These are phyloP conservation scores for Alectura lathami DNA, from an alignment of 2,113 vertebrate genomes.

Conservation along the genomic window DNA sequence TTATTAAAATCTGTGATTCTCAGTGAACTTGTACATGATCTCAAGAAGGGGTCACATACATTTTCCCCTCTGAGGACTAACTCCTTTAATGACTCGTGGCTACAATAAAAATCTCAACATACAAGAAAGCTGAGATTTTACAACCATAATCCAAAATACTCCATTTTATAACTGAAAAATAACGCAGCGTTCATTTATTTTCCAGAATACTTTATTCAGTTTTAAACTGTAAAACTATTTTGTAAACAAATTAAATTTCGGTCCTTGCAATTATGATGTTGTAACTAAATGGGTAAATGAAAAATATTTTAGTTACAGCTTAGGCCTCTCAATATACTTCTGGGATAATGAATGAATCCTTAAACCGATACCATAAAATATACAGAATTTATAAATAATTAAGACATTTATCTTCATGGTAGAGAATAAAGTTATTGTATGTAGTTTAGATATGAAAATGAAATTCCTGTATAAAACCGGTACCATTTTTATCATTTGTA, in stretches of 20 bases:
- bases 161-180: neutral
- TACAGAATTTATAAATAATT: constrained; percentile 75
- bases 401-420: constrained; percentile 73
- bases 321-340: constrained; percentile 56
- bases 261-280: constrained; percentile 20
- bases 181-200: constrained; percentile 36
- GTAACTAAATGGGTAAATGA: constrained; percentile 71
- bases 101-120: constrained; percentile 48
- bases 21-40: constrained; percentile 49
- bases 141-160: neutral
- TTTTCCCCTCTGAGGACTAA: constrained; percentile 55
- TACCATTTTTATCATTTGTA: constrained; percentile 73
- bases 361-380: constrained; percentile 66
- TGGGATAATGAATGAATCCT: constrained; percentile 68
- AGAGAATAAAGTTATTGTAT: constrained; percentile 69
- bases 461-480: constrained; percentile 69
- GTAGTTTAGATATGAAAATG: constrained; percentile 71
- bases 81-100: constrained; percentile 12
- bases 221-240: constrained; percentile 14
- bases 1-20: constrained; percentile 71
- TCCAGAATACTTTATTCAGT: neutral
- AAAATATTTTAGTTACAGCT: constrained; percentile 73
- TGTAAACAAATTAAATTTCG: constrained; percentile 53
- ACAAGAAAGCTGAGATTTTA: neutral
- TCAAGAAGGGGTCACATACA: constrained; percentile 48